Evolutionary conservation across 2,888 invertebrate genomes (phyloP).

Genomic region (Amphipoea lucens): DNA sequence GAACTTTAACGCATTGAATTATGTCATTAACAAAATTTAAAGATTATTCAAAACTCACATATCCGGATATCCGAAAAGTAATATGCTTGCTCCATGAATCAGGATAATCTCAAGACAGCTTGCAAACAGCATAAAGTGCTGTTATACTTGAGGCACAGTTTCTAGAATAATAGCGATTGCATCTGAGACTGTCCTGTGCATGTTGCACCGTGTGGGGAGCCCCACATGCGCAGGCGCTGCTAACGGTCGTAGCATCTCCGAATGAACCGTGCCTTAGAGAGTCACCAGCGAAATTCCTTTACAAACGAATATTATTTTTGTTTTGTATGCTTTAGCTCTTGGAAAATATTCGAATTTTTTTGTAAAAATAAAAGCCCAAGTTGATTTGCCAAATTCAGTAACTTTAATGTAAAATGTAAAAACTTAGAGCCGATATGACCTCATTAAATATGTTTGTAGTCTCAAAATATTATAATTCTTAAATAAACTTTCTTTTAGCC

Average conservation of each 20-base stretch:
- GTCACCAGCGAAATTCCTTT: background rate
- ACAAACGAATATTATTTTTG: background rate
- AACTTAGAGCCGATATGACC: background rate
- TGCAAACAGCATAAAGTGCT: slow-evolving; percentile 52
- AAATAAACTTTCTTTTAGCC: background rate
- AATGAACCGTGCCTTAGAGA: slow-evolving; percentile 5
- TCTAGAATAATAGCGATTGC: slow-evolving; percentile 62
- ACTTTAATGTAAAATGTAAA: background rate
- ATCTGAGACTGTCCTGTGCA: slow-evolving; percentile 58
- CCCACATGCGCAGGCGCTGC: slow-evolving; percentile 59
- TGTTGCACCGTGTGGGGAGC: slow-evolving; percentile 63
- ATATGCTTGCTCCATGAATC: slow-evolving; percentile 57
- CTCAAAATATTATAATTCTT: slow-evolving; percentile 3
- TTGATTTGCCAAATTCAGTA: slow-evolving; percentile 1
- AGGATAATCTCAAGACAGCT: slow-evolving; percentile 9
- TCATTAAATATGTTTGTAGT: background rate
- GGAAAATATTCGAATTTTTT: background rate
- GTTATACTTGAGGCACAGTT: slow-evolving; percentile 64
- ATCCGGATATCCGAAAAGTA: slow-evolving; percentile 54
- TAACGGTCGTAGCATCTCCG: slow-evolving; percentile 46
- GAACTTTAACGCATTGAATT: background rate
- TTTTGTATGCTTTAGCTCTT: too few relatives aligned
- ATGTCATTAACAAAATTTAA: background rate
- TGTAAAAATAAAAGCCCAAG: background rate
- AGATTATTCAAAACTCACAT: slow-evolving; percentile 51